phyloP scores from a whole-genome alignment of 2,888 invertebrate species.

The Drosophila robusta region DNA sequence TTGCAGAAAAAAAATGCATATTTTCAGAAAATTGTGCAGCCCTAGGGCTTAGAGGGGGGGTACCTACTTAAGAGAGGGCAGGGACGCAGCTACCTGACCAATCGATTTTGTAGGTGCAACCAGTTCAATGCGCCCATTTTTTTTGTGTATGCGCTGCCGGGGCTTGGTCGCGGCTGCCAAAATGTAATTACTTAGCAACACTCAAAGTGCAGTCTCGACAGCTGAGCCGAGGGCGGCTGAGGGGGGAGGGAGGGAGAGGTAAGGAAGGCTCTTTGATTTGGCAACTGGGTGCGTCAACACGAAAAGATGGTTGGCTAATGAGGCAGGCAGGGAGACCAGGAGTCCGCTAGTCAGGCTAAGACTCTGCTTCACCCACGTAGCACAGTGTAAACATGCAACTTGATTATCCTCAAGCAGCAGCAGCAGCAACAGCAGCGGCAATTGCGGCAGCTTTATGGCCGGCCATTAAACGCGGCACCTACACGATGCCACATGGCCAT shows the following conservation, averaged over 20 bases:
- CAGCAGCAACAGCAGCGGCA: slow-evolving; percentile 14
- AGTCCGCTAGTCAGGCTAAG: not conserved
- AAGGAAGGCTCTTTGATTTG: slow-evolving; percentile 2
- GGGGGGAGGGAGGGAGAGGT: not conserved
- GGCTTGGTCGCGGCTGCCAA: slow-evolving; percentile 64
- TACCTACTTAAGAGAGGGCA: too few species aligned
- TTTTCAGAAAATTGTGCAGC: too few species aligned
- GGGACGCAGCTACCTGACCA: slow-evolving; percentile 22
- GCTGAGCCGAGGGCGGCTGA: not conserved
- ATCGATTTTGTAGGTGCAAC: slow-evolving; percentile 61
- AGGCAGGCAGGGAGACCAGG: slow-evolving; percentile 16
- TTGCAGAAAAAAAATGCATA: slow-evolving; percentile 2
- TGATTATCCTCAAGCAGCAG: slow-evolving; percentile 68
- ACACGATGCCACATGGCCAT: slow-evolving; percentile 50
- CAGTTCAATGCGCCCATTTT: slow-evolving; percentile 69
- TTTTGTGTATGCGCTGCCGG: slow-evolving; percentile 19
- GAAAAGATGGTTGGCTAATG: slow-evolving; percentile 67
- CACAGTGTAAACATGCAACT: slow-evolving; percentile 80
- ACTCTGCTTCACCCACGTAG: slow-evolving; percentile 67
- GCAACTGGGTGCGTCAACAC: slow-evolving; percentile 66
- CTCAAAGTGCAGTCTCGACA: slow-evolving; percentile 22
- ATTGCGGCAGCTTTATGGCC: slow-evolving; percentile 56
- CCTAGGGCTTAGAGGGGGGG: too few species aligned
- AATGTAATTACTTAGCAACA: slow-evolving; percentile 70
- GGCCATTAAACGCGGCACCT: slow-evolving; percentile 76